Evolutionary conservation across 2,113 vertebrate genomes (phyloP).

Genomic region (Lophura nycthemera): DNA sequence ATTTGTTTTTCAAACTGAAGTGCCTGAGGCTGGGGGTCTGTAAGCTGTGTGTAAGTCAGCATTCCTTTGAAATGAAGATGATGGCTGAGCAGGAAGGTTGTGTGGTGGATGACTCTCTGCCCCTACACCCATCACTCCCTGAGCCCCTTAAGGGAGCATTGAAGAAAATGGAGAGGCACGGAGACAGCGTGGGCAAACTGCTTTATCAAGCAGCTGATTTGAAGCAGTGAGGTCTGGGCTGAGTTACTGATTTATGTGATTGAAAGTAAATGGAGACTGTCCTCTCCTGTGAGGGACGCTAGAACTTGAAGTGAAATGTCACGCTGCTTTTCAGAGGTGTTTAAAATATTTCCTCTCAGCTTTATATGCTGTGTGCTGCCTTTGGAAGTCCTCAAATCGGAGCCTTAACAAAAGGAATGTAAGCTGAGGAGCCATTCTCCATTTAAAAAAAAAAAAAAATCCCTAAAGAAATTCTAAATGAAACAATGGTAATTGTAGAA

Average conservation of each 20-base stretch:
- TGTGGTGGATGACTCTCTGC: neutral
- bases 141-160: fast-evolving
- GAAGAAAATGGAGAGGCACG: neutral
- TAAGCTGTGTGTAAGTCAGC: neutral
- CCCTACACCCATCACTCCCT: fast-evolving
- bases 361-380: neutral
- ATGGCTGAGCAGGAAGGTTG: neutral
- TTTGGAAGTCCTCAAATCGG: neutral
- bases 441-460: slow-evolving; percentile 49
- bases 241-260: neutral
- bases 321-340: neutral
- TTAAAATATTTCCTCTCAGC: neutral
- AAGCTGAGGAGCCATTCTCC: slow-evolving; percentile 51
- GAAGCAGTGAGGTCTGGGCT: neutral
- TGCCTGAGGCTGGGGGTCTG: neutral
- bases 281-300: fast-evolving
- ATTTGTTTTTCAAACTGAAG: neutral
- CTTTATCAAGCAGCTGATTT: neutral
- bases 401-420: neutral
- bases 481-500: slow-evolving; percentile 71
- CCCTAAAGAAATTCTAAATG: slow-evolving; percentile 56
- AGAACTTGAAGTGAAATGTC: neutral
- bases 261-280: fast-evolving
- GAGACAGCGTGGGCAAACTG: fast-evolving
- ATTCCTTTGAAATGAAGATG: neutral